Conservation (phyloP, 2,888 invertebrate species). For the Alsophila aescularia region DNA sequence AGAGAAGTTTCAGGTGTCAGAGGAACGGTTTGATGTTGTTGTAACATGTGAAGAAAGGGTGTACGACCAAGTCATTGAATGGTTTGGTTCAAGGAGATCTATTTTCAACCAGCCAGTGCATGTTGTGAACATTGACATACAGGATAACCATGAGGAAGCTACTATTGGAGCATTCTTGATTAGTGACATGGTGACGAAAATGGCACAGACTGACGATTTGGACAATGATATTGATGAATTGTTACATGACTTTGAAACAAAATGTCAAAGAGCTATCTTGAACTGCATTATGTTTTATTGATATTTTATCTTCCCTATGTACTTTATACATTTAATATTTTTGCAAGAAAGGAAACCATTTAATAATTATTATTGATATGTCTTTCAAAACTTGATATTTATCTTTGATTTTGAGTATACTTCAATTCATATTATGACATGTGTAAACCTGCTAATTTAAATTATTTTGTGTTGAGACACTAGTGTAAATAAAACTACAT, state of each 20-base stretch:
- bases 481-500: too few species aligned
- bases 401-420: too few species aligned
- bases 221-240: slow-evolving; percentile 99
- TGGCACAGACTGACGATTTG: slow-evolving; percentile 95
- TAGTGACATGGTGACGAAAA: slow-evolving; percentile 96
- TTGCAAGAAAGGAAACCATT: too few species aligned
- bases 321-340: too few species aligned
- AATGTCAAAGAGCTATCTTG: slow-evolving; percentile 92
- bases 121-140: slow-evolving; percentile 99
- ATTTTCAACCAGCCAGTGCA: slow-evolving; percentile 95
- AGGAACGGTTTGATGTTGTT: slow-evolving; percentile 96
- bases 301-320: slow-evolving; percentile 45
- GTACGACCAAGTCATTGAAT: slow-evolving; percentile 98
- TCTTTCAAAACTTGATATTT: too few species aligned
- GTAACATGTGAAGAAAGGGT: slow-evolving; percentile 99
- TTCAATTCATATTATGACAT: too few species aligned
- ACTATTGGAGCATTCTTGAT: slow-evolving; percentile 99
- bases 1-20: slow-evolving; percentile 95
- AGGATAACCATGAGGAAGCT: slow-evolving; percentile 99
- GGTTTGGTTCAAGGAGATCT: slow-evolving; percentile 92
- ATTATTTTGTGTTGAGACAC: too few species aligned
- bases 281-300: slow-evolving; percentile 98
- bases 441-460: too few species aligned
- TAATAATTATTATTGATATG: too few species aligned
- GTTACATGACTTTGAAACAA: slow-evolving; percentile 96